Conservation (phyloP, 2,888 invertebrate species). For the Ormyrus rosae region DNA sequence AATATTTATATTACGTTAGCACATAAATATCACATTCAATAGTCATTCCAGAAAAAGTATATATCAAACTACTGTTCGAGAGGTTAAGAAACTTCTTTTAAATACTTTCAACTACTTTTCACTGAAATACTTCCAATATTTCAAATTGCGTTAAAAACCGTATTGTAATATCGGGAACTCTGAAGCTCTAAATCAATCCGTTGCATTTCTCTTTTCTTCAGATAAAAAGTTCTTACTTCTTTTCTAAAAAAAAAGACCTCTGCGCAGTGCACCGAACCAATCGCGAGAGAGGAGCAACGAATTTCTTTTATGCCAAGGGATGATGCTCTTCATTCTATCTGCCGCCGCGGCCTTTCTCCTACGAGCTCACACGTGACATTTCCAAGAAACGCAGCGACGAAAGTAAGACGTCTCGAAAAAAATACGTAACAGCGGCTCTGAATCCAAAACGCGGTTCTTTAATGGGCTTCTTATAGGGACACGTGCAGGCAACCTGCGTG, state of each 20-base stretch:
- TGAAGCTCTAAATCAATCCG: slow-evolving; percentile 28
- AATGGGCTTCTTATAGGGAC: slow-evolving; percentile 45
- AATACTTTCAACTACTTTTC: no score
- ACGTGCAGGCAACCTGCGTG: slow-evolving; percentile 13
- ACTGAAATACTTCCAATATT: no score
- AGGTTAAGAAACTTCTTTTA: no score
- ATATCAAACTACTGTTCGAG: no score
- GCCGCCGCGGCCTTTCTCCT: slow-evolving; percentile 24
- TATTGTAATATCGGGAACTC: not conserved
- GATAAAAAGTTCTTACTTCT: slow-evolving; percentile 10
- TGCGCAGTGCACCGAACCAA: slow-evolving; percentile 22
- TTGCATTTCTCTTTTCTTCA: not conserved
- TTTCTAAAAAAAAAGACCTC: slow-evolving; percentile 1
- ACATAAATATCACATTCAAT: not conserved
- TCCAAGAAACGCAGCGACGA: slow-evolving; percentile 34
- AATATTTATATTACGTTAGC: no score
- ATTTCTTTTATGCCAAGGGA: not conserved
- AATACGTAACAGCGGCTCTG: slow-evolving; percentile 44
- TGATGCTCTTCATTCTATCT: slow-evolving; percentile 26
- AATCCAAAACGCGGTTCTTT: slow-evolving; percentile 47
- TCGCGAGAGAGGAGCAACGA: slow-evolving; percentile 7
- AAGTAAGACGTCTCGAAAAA: slow-evolving; percentile 32
- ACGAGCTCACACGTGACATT: slow-evolving; percentile 28
- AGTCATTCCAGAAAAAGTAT: no score
- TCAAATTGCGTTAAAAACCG: no score